A percentile compares a stretch with the other conserved stretches of the same genome.
Evolutionary conservation across 2,113 vertebrate species (phyloP).

Genomic region (Pseudorasbora parva): DNA sequence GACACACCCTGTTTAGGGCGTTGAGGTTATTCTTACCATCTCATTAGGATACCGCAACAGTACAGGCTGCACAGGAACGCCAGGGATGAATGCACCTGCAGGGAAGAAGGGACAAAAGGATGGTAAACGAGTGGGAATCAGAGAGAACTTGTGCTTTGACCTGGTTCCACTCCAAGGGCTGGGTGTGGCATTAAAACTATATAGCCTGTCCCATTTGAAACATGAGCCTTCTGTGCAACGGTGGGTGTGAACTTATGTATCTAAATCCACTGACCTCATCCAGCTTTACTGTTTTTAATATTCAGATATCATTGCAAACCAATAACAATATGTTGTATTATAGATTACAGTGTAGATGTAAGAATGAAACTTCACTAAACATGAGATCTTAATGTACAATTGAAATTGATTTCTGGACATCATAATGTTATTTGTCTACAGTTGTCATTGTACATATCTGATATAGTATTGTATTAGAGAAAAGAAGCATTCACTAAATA

Average conservation of each 20-base stretch:
- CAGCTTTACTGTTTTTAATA: not conserved
- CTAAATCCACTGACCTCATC: not conserved
- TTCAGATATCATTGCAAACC: not conserved
- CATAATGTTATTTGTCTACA: too few relatives aligned
- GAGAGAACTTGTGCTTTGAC: not conserved
- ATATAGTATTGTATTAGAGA: too few relatives aligned
- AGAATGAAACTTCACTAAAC: too few relatives aligned
- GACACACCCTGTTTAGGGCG: not conserved
- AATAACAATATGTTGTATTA: too few relatives aligned
- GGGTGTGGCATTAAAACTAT: conserved; percentile 21
- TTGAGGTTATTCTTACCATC: conserved; percentile 79
- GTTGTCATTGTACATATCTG: too few relatives aligned
- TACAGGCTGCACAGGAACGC: conserved; percentile 93
- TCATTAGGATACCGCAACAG: conserved; percentile 90
- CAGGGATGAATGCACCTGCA: conserved; percentile 93
- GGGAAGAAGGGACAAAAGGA: conserved; percentile 6
- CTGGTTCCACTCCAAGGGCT: not conserved
- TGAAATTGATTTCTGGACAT: too few relatives aligned
- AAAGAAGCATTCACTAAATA: too few relatives aligned
- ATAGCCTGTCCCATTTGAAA: conserved; percentile 5
- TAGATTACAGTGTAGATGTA: too few relatives aligned
- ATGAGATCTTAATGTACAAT: too few relatives aligned
- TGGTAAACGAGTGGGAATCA: not conserved
- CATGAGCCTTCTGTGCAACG: not conserved
- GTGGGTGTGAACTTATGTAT: not conserved